Evolutionary conservation across 2,797 vertebrate genomes (phyloP), one percentile per base, ranked within the genome.

Genomic region (Scyliorhinus canicula): DNA sequence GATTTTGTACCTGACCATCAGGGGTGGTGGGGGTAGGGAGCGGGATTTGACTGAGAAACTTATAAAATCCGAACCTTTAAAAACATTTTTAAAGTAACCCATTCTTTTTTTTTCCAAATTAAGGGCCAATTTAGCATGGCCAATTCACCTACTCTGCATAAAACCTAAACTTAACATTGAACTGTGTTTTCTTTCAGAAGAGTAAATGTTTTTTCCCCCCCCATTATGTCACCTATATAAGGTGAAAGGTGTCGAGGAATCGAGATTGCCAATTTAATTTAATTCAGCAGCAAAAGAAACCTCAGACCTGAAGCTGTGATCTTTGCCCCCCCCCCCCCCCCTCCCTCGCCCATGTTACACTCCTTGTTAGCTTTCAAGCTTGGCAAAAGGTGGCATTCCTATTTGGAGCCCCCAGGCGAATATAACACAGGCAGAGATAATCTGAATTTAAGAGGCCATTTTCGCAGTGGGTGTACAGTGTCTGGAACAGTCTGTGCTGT

Each of bases 401-500:
- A 65, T 44, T 40, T 57, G 21, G 88, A 65, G 88, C 88, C 60
- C 88, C 60, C 57, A 44, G 60, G 60, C 88, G 1, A 14, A 60
- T 90, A n/a, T n/a, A 63, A 90, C 52, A 90, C 55, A 90, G 21
- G 60, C 88, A 91, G n/a, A 3, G 88, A 91, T 91, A 91, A 91
- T 65, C 88, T 40, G 88, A 91, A 65, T 91, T 84, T 40, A 57
- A 65, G 88, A 91, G 60, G 60, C 57, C 88, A 44, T 91, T 91
- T 63, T 90, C 35, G 16, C 86, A 57, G 55, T 90, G 86, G 86
- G 86, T 60, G 55, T 57, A 57, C 52, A 57, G 52, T 90, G 86
- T 90, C 86, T 90, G 86, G 86, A 88, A 90, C 86, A 90, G 86
- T 90, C 55, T 90, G 86, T 91, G 88, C 88, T 91, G 88, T 91